phyloP scores from a whole-genome alignment of 37 sponge, comb jelly and placozoan genomes.

The Aphrocallistes beatrix region DNA sequence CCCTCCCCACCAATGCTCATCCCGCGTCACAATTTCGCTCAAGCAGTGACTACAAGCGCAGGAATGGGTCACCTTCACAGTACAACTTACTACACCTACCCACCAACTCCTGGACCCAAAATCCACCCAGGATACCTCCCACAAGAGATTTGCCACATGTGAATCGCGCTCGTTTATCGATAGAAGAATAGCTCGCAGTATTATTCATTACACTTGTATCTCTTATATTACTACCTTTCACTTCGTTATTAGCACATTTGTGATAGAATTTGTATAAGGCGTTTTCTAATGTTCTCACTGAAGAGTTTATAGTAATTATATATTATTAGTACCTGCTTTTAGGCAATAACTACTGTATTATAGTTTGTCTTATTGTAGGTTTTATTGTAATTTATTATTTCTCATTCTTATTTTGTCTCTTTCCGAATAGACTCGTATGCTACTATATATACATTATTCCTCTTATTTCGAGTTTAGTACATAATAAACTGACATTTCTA shows the following conservation, averaged over 20 bases:
- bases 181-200: neutral
- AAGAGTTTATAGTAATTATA: neutral
- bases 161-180: neutral
- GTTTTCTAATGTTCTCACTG: neutral
- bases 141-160: conserved; percentile 3
- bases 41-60: neutral
- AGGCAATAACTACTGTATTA: neutral
- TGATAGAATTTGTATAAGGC: conserved; percentile 15
- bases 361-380: neutral
- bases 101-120: neutral
- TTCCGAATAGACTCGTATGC: conserved; percentile 6
- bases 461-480: neutral
- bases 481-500: no score
- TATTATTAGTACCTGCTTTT: neutral
- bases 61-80: neutral
- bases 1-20: neutral
- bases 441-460: neutral
- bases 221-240: neutral
- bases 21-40: neutral
- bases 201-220: no score
- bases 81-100: neutral
- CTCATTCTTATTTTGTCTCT: conserved; percentile 11
- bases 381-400: conserved; percentile 18
- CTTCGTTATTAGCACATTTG: conserved; percentile 15
- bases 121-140: neutral